Percentiles rank a stretch among this genome's conserved stretches.
Conservation (phyloP, 2,888 invertebrate species). For the Drosophila paramelanica region DNA sequence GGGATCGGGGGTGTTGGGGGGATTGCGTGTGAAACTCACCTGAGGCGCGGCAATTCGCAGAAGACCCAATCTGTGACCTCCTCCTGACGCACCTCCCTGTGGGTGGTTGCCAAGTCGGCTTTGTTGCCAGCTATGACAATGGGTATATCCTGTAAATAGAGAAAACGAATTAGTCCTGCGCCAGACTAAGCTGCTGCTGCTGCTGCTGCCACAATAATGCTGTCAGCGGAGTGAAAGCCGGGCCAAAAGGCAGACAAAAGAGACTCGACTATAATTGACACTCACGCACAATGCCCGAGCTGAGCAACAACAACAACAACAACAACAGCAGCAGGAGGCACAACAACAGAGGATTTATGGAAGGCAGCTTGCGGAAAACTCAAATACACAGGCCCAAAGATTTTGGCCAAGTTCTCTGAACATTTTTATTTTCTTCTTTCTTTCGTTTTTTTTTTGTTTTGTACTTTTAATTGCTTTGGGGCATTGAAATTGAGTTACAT, state of each 20-base stretch:
- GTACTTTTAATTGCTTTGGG: constrained; percentile 63
- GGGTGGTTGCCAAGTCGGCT: constrained; percentile 90
- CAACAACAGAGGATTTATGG: constrained; percentile 8
- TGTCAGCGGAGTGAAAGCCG: too few relatives aligned
- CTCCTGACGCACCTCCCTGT: constrained; percentile 90
- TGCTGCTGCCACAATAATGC: too few relatives aligned
- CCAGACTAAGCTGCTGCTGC: constrained; percentile 5
- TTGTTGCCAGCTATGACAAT: constrained; percentile 95
- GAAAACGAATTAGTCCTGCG: constrained; percentile 43
- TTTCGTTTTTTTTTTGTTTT: not conserved
- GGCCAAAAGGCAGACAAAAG: constrained; percentile 25
- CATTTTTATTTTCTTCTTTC: not conserved
- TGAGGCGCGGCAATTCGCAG: constrained; percentile 90
- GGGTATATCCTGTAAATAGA: constrained; percentile 89
- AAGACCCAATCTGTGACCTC: constrained; percentile 93
- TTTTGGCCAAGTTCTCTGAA: constrained; percentile 13
- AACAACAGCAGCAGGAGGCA: constrained; percentile 2
- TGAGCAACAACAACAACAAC: constrained; percentile 20
- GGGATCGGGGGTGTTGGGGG: too few relatives aligned
- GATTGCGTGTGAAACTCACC: constrained; percentile 84
- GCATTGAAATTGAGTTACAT: constrained; percentile 41
- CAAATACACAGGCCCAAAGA: constrained; percentile 6
- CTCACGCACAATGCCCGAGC: constrained; percentile 41
- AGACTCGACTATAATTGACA: constrained; percentile 60
- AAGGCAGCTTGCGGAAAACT: constrained; percentile 21